Percentiles rank a stretch among this genome's conserved stretches.
These are phyloP conservation scores for Spinibarbus caldwelli DNA, from an alignment of 2,797 vertebrate genomes.

Conservation along the genomic window DNA sequence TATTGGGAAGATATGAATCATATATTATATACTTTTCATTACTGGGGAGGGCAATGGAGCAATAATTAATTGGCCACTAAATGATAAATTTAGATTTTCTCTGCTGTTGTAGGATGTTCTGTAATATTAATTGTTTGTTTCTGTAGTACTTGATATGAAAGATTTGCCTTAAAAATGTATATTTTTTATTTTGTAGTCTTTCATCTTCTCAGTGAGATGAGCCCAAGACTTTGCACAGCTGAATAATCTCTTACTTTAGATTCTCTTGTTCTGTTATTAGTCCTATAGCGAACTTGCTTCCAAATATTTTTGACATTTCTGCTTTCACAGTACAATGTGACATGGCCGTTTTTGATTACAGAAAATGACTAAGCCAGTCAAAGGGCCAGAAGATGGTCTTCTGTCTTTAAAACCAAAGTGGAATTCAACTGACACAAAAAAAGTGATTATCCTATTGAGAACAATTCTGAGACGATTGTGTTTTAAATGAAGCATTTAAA, in stretches of 20 bases:
- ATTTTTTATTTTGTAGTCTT: not conserved
- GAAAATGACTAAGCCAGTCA: conserved; percentile 12
- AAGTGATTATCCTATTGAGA: not conserved
- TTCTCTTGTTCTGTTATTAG: conserved; percentile 7
- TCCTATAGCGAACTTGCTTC: conserved; percentile 31
- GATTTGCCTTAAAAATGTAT: not conserved
- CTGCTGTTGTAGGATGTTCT: not conserved
- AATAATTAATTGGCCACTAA: not conserved
- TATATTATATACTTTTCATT: not conserved
- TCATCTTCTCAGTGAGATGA: not conserved
- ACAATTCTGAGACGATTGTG: not conserved
- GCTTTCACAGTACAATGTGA: conserved; percentile 7
- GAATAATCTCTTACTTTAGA: not conserved
- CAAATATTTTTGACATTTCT: conserved; percentile 52
- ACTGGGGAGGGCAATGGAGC: not conserved
- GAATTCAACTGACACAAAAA: not conserved
- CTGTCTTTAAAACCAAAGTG: not conserved
- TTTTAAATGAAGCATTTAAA: not conserved
- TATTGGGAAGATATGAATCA: not conserved
- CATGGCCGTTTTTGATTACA: conserved; percentile 36
- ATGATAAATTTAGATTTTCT: not conserved
- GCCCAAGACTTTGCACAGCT: not conserved
- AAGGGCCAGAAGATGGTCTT: not conserved
- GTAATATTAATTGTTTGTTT: not conserved
- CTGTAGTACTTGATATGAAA: not conserved